phyloP scores from a whole-genome alignment of 2,888 invertebrate species.

The Mythimna lalbum region DNA sequence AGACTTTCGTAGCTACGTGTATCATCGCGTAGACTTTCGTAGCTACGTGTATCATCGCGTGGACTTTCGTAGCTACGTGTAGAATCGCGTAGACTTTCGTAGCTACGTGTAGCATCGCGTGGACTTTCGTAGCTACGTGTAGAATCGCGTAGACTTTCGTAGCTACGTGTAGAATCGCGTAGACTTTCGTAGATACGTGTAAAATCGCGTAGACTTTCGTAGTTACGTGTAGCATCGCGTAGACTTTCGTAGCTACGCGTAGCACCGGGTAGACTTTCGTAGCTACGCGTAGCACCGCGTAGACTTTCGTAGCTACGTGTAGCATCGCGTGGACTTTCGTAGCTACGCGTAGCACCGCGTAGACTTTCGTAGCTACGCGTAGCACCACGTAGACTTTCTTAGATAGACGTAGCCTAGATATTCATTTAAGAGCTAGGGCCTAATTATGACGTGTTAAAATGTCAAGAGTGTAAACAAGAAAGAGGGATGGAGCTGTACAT shows the following conservation, averaged over 20 bases:
- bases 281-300: slow-evolving; percentile 10
- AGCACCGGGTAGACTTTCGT: slow-evolving; percentile 22
- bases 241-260: slow-evolving; percentile 6
- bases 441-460: no score
- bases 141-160: no score
- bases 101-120: no score
- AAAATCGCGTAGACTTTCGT: no score
- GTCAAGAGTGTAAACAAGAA: no score
- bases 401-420: slow-evolving; percentile 1
- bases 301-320: slow-evolving; percentile 6
- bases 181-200: no score
- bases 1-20: slow-evolving; percentile 17
- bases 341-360: slow-evolving; percentile 2
- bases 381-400: slow-evolving; percentile 7
- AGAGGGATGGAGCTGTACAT: no score
- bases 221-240: slow-evolving; percentile 9
- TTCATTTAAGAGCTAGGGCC: neutral
- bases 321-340: slow-evolving; percentile 7
- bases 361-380: slow-evolving; percentile 5
- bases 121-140: no score
- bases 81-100: no score
- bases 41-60: neutral
- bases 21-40: no score
- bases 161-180: no score
- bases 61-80: slow-evolving; percentile 15